Base-by-base conservation (phyloP, 2,888 invertebrate species). In the Tupiocoris notatus region DNA sequence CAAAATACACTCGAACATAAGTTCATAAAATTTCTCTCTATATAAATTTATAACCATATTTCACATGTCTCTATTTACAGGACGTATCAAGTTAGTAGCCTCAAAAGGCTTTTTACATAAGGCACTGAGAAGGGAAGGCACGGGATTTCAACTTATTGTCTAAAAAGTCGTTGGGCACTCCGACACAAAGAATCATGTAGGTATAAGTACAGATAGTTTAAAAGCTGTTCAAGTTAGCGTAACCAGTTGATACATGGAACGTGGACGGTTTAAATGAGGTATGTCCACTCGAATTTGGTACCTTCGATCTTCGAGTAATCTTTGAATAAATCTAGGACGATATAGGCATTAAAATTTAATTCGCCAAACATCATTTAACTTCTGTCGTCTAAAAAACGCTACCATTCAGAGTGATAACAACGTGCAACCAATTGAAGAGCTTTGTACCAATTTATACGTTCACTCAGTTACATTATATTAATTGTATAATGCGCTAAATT, bases 71-170 rank as follows among this genome's bases (percentile, higher is more conserved):
- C 18, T 63, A 63, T 73, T 24, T 63, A 73, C 73, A 63, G 57
- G 12, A 65, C 20, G 17, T 23, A 23, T 63, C 59, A 62, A 75
- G 58, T 75, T 75, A 75, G 65, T 75, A 24, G 59, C 73, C 65
- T 39, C 59, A 18, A 24, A 20, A 54, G 65, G 64, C 25, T 16
- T 61, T 62, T 71, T 39, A 62, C 12, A 73, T 63, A 75, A 66
- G 75, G 65, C 64, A 75, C 73, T 22, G 64, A 75, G 65, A 75
- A 75, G 75, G 75, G 65, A 75, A 75, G 75, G 75, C 75, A 75
- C 75, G 75, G 65, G 75, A 66, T 66, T 68, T 57, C 18, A 58
- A 22, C 23, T 65, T 20, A 65, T 66, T 54, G 65, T 22, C 65
- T 65, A 75, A 17, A 62, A 59, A 62, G 71, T 24, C 71, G 18